These are phyloP conservation scores for Alviniconcha marisindica DNA, from an alignment of 1,140 invertebrate genomes.

Conservation along the genomic window DNA sequence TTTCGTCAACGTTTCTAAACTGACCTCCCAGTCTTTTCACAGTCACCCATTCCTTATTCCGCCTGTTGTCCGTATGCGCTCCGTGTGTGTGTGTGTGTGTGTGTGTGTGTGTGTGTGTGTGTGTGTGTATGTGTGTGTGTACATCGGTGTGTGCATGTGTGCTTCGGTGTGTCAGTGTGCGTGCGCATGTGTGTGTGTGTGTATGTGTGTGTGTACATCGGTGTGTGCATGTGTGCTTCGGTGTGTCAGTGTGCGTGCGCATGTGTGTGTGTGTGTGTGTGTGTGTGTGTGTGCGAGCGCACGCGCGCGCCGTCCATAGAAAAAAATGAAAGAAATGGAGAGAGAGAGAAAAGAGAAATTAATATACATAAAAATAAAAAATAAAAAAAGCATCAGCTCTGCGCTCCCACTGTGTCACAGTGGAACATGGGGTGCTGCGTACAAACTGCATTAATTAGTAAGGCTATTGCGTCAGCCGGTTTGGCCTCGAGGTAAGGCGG, in stretches of 20 bases:
- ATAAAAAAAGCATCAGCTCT: constrained; percentile 83
- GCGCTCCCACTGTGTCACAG: constrained; percentile 81
- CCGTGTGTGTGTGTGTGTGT: not conserved
- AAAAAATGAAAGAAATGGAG: not conserved
- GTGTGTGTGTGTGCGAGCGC: not conserved
- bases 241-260: not conserved
- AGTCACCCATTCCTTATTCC: too few relatives aligned
- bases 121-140: not conserved
- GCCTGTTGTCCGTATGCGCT: too few relatives aligned
- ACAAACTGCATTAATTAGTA: not conserved
- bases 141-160: not conserved
- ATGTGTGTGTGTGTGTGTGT: not conserved
- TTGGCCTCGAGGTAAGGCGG: too few relatives aligned
- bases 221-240: not conserved
- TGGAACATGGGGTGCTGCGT: constrained; percentile 48
- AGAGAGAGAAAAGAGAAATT: too few relatives aligned
- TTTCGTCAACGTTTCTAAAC: too few relatives aligned
- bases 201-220: not conserved
- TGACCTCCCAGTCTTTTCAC: too few relatives aligned
- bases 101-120: constrained; percentile 23
- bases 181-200: constrained; percentile 21
- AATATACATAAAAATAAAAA: constrained; percentile 63
- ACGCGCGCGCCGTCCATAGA: not conserved
- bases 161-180: constrained; percentile 1
- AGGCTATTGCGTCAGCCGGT: not conserved